Evolutionary conservation across 2,797 vertebrate genomes (phyloP), one percentile per base, ranked within the genome.

Genomic region (Sardinella longiceps): DNA sequence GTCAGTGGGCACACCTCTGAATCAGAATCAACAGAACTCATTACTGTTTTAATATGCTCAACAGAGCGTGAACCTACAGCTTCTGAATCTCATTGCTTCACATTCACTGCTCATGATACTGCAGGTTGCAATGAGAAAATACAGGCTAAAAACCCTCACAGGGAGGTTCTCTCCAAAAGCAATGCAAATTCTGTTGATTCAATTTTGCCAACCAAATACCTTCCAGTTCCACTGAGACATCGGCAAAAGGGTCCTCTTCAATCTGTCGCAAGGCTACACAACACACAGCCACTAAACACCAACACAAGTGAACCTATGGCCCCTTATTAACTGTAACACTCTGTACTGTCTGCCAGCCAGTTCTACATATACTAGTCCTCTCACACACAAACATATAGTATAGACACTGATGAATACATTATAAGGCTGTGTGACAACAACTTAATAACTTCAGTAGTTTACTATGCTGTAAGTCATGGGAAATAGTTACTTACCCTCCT

Each of bases 401-500:
- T 43, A 43, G 23, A 20, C 20, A 6, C 14, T 7, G 33, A 6
- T 43, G 30, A 14, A 5, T 39, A 14, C 37, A 43, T 74, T 37
- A 39, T 2, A 18, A 51, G 15, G 50, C 7, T 53, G 51, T 77
- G 11, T 77, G 3, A 43, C 14, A 23, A 18, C 15, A 18, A 77
- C 6, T 77, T 43, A 23, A 23, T 3, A 39, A 28, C 9, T 39
- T 18, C 12, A 5, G 6, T 37, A 43, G 15, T 43, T 43, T 39
- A 9, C 7, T 7, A 77, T 39, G 6, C 10, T 23, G 28, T 37
- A 6, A 45, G 14, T 15, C 14, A 20, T 6, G 18, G 56, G 33
- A 23, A 87, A 3, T 30, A 77, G 39, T 80, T 6, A 50, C 97
- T 97, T 89, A 99, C 98, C 98, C 92, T 99, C 98, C 90, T 99